phyloP scores from a whole-genome alignment of 2,797 vertebrate species.

The Moxostoma hubbsi region DNA sequence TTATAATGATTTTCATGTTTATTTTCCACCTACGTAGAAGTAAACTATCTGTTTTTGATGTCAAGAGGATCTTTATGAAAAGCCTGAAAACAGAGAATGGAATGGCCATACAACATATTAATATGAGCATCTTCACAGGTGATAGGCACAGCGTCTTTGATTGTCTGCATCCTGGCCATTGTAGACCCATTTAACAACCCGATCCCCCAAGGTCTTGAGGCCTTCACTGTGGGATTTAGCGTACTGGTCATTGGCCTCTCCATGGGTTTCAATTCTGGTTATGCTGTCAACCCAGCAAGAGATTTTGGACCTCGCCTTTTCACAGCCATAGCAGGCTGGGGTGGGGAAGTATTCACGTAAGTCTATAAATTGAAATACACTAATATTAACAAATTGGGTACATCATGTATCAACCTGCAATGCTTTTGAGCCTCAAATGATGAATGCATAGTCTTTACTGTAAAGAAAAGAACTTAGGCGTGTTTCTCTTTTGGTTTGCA shows the following conservation, averaged over 20 bases:
- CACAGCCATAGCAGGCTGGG: constrained; percentile 94
- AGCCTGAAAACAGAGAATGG: too few species aligned
- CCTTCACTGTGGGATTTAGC: constrained; percentile 95
- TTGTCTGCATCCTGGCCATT: constrained; percentile 93
- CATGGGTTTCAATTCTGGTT: constrained; percentile 98
- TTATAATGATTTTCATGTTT: too few species aligned
- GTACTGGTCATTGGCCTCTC: constrained; percentile 94
- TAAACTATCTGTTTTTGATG: too few species aligned
- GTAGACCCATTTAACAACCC: constrained; percentile 95
- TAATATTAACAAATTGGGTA: not conserved
- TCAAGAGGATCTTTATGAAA: too few species aligned
- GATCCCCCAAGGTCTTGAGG: constrained; percentile 89
- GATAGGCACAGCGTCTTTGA: constrained; percentile 91
- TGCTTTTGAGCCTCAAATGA: not conserved
- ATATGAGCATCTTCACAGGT: constrained; percentile 54
- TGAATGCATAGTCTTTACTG: not conserved
- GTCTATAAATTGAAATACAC: constrained; percentile 50
- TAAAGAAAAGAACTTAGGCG: not conserved
- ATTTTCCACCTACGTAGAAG: too few species aligned
- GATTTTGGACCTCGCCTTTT: constrained; percentile 95
- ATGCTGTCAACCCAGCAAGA: constrained; percentile 96
- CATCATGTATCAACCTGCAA: not conserved
- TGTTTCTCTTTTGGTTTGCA: constrained; percentile 26
- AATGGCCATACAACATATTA: too few species aligned
- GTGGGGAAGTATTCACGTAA: constrained; percentile 89